Percentiles rank a stretch among this genome's conserved stretches.
Conservation (phyloP, 2,888 invertebrate genomes). For the Caenorhabditis plicata region DNA sequence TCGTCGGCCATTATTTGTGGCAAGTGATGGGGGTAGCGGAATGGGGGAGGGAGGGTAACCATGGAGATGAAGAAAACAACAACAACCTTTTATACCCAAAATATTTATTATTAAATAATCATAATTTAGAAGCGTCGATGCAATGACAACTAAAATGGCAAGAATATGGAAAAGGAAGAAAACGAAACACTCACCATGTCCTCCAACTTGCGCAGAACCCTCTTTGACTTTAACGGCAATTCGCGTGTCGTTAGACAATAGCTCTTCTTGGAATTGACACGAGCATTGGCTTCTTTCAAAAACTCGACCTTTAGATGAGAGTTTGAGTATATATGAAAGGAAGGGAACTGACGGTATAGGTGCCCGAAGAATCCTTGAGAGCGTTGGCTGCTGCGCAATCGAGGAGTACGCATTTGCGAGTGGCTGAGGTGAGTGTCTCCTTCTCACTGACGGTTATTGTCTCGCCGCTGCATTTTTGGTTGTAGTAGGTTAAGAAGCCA, state of each 20-base stretch:
- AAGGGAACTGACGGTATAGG: constrained; percentile 10
- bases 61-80: constrained; percentile 9
- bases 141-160: constrained; percentile 6
- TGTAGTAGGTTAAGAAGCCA: constrained; percentile 24
- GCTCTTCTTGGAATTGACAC: constrained; percentile 25
- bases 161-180: background rate
- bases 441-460: constrained; percentile 24
- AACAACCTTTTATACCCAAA: background rate
- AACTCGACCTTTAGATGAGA: constrained; percentile 18
- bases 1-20: constrained; percentile 11
- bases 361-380: constrained; percentile 19
- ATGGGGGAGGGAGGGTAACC: background rate
- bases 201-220: constrained; percentile 24
- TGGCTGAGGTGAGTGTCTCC: constrained; percentile 26
- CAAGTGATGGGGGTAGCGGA: background rate
- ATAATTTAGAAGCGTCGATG: background rate
- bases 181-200: constrained; percentile 12
- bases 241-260: constrained; percentile 23
- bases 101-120: background rate
- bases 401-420: constrained; percentile 22
- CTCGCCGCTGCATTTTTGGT: constrained; percentile 24
- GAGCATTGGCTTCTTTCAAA: constrained; percentile 6
- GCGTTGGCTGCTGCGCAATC: constrained; percentile 33
- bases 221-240: constrained; percentile 23
- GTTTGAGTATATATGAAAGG: background rate